Evolutionary conservation across 2,888 invertebrate genomes (phyloP).

Genomic region (Lycia hirtaria): DNA sequence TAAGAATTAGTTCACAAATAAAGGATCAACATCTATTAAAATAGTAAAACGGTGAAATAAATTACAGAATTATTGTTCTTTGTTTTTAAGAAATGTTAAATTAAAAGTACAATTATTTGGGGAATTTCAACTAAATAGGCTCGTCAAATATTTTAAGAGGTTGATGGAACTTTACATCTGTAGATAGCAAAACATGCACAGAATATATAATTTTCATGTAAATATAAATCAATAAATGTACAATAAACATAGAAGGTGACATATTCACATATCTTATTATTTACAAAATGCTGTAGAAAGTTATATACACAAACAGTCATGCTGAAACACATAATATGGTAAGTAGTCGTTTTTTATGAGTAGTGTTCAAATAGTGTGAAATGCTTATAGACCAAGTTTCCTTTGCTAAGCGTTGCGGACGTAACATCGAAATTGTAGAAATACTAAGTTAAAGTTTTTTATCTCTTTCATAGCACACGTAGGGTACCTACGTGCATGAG

Average conservation of each 20-base stretch:
- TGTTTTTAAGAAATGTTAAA: not conserved
- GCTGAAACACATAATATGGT: slow-evolving; percentile 25
- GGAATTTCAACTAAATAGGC: too few species aligned
- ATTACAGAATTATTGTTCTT: not conserved
- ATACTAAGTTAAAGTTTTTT: too few species aligned
- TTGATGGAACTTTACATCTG: too few species aligned
- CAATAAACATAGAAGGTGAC: slow-evolving; percentile 18
- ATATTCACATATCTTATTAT: slow-evolving; percentile 26
- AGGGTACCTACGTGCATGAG: too few species aligned
- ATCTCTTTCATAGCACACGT: too few species aligned
- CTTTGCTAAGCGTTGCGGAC: not conserved
- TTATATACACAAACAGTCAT: slow-evolving; percentile 43
- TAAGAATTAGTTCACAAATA: slow-evolving; percentile 26
- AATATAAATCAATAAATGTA: slow-evolving; percentile 5
- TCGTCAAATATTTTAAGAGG: too few species aligned
- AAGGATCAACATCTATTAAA: too few species aligned
- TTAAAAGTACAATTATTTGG: not conserved
- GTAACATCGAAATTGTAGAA: not conserved
- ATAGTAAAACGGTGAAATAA: too few species aligned
- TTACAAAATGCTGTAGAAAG: slow-evolving; percentile 31
- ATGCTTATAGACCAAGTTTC: not conserved
- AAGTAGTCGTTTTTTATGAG: slow-evolving; percentile 17
- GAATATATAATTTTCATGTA: not conserved
- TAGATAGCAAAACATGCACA: slow-evolving; percentile 4
- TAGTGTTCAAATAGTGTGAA: slow-evolving; percentile 17